Evolutionary conservation across 2,888 invertebrate genomes (phyloP).

Genomic region (Onthophagus sagittarius): DNA sequence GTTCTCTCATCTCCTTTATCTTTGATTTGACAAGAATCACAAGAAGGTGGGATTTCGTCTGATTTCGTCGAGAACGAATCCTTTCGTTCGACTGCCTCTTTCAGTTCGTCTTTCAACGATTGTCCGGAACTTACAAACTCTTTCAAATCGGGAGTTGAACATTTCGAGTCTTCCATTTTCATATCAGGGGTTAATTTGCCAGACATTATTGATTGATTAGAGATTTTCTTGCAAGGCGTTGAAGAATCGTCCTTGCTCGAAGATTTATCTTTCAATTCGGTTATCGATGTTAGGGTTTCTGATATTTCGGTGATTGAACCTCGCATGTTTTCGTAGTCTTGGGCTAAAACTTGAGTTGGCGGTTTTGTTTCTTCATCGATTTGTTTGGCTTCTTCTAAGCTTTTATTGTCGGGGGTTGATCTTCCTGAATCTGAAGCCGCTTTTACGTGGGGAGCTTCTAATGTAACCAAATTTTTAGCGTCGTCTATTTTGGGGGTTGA

Average conservation of each 20-base stretch:
- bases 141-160: background rate
- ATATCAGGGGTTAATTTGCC: slow-evolving; percentile 35
- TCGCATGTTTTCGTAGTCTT: slow-evolving; percentile 5
- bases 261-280: slow-evolving; percentile 13
- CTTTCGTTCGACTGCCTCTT: background rate
- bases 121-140: background rate
- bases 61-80: background rate
- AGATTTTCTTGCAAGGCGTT: slow-evolving; percentile 11
- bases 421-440: slow-evolving; percentile 24
- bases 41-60: slow-evolving; percentile 20
- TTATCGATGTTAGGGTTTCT: background rate
- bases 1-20: slow-evolving; percentile 5
- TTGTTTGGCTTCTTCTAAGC: slow-evolving; percentile 19
- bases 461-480: slow-evolving; percentile 14
- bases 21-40: slow-evolving; percentile 11
- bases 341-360: slow-evolving; percentile 1
- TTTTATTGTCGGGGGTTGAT: slow-evolving; percentile 23
- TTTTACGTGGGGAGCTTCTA: slow-evolving; percentile 17
- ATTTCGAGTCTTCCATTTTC: slow-evolving; percentile 19
- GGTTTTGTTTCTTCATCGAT: slow-evolving; percentile 1
- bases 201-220: background rate
- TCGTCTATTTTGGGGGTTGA: slow-evolving; percentile 22
- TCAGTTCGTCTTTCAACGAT: background rate
- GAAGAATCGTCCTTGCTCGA: slow-evolving; percentile 16
- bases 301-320: slow-evolving; percentile 1